Evolutionary conservation across 2,113 vertebrate genomes (phyloP).

Genomic region (Macquaria australasica): DNA sequence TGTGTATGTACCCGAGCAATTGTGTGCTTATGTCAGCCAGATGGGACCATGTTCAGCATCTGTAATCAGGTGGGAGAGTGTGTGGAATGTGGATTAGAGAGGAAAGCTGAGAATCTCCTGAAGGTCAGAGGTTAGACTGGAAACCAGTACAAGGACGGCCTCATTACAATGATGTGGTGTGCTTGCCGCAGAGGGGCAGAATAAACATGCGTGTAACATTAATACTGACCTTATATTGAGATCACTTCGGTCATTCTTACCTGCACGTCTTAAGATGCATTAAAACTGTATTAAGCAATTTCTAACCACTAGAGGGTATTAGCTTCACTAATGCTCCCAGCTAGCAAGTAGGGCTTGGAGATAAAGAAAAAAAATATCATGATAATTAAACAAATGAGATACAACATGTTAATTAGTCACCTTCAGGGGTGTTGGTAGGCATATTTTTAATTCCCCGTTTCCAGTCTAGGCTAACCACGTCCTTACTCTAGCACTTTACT

Average conservation of each 20-base stretch:
- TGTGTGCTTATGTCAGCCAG: slow-evolving; percentile 25
- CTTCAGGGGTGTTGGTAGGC: too few relatives aligned
- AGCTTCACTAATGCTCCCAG: too few relatives aligned
- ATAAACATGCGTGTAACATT: slow-evolving; percentile 7
- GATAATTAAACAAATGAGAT: too few relatives aligned
- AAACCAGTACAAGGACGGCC: slow-evolving; percentile 4
- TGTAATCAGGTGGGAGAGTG: slow-evolving; percentile 35
- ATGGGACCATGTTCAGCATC: slow-evolving; percentile 15
- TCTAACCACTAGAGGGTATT: not conserved
- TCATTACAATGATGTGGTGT: slow-evolving; percentile 35
- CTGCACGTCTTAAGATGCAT: not conserved
- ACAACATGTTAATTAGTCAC: too few relatives aligned
- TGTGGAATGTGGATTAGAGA: slow-evolving; percentile 36
- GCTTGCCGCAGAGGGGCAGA: slow-evolving; percentile 3
- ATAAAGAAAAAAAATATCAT: too few relatives aligned
- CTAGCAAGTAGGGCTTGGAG: too few relatives aligned
- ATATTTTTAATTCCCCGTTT: too few relatives aligned
- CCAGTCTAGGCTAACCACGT: too few relatives aligned
- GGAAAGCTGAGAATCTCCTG: slow-evolving; percentile 36
- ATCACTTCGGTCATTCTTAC: not conserved
- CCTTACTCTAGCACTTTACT: too few relatives aligned
- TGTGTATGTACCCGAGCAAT: not conserved
- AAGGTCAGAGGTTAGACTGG: slow-evolving; percentile 43
- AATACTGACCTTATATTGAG: slow-evolving; percentile 26
- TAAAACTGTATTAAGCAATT: not conserved